Evolutionary conservation across 1,140 invertebrate species (phyloP), one percentile per base, ranked within the genome.

Genomic region (Pseudomyrmex concolor): DNA sequence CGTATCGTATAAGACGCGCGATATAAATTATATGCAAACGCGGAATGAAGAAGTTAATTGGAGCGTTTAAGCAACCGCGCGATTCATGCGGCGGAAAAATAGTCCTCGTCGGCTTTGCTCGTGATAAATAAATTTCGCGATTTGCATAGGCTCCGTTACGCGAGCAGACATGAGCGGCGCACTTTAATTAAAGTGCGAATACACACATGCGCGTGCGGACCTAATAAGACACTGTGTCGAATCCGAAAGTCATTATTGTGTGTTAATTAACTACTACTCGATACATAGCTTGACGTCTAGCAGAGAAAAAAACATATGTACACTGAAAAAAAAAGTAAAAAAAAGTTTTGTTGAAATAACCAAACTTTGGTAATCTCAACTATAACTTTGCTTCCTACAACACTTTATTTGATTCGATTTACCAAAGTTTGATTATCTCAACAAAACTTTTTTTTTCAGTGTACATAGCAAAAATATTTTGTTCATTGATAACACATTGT

Each of bases 201-300:
- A 48, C 43, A 7, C n/a, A 45, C 8, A 45, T 50, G 43, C 50
- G 51, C 10, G 43, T 10, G 10, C 7, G 4, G 7, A n/a, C 12
- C 19, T 70, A 78, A 70, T 78, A 77, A 77, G 74, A 77, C 60
- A 2, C 74, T n/a, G 63, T n/a, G 63, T 57, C 62, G 13, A 25
- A 77, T 66, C 34, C 45, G 25, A 48, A 68, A 70, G 67, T 48
- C 17, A 68, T 68, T 57, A 7, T 5, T 10, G 5, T 48, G 17
- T 43, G 25, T 57, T 57, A 78, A 68, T 78, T 78, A 78, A 78
- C 34, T 34, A 34, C 4, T 34, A 34, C 34, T 17, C 10, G 63
- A 25, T 68, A n/a, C 7, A 76, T 22, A 77, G 34, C 17, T 12
- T 7, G 25, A 48, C 25, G 2, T 59, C 25, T 3, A 34, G 15